A percentile compares a stretch with the other conserved stretches of the same genome.
phyloP scores from a whole-genome alignment of 2,888 invertebrate genomes.

The Cheilosia urbana region DNA sequence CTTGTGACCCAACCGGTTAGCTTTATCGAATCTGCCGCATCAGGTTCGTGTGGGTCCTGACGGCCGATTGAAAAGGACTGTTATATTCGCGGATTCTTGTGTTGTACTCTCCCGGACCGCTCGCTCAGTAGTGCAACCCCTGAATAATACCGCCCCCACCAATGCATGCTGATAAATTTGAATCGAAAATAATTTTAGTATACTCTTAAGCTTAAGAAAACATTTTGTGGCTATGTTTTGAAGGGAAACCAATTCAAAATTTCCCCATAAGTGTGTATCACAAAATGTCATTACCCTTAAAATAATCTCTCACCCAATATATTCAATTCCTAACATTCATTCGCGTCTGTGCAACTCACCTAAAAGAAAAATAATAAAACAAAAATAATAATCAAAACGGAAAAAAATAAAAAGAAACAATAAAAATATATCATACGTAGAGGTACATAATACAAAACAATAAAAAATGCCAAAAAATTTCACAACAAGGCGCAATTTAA shows the following conservation, averaged over 20 bases:
- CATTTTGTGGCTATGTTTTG: conserved; percentile 50
- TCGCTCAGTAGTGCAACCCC: too few species aligned
- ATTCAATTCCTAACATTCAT: conserved; percentile 4
- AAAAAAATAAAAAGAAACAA: not conserved
- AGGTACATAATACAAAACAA: not conserved
- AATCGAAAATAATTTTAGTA: not conserved
- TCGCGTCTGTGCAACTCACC: conserved; percentile 19
- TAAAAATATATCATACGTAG: not conserved
- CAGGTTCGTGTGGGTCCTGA: too few species aligned
- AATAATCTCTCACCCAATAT: conserved; percentile 31
- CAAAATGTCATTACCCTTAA: conserved; percentile 27
- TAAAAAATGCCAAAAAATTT: conserved; percentile 2
- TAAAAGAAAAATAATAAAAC: conserved; percentile 37
- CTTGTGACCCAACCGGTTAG: too few species aligned
- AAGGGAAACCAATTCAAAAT: conserved; percentile 8
- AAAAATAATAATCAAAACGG: not conserved
- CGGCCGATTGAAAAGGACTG: too few species aligned
- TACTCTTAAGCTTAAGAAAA: not conserved
- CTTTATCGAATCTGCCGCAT: too few species aligned
- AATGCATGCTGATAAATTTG: not conserved
- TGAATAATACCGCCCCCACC: too few species aligned
- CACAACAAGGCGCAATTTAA: conserved; percentile 43
- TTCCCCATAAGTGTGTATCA: conserved; percentile 23
- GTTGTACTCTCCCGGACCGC: too few species aligned
- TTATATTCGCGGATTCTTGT: too few species aligned